Percentiles rank a stretch among this genome's conserved stretches.
Conservation (phyloP, 2,797 vertebrate genomes). For the Lepus oiostolus region DNA sequence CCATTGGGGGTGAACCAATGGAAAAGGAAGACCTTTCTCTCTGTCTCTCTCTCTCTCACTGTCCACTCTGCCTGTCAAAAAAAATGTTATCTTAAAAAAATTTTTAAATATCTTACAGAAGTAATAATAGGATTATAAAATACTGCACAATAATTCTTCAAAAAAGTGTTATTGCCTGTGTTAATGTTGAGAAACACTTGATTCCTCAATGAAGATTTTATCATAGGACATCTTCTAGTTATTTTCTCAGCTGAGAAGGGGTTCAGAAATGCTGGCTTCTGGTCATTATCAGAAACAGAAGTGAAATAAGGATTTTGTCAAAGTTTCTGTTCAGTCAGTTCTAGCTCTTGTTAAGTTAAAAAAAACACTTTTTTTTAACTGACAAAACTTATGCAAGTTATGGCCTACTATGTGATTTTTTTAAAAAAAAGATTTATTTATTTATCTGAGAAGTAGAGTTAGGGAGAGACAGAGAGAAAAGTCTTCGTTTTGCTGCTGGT, state of each 20-base stretch:
- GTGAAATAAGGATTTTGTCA: not conserved
- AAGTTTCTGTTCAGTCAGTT: not conserved
- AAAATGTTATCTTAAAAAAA: no score
- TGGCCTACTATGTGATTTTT: no score
- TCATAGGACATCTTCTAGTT: not conserved
- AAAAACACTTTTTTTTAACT: not conserved
- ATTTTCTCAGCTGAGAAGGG: not conserved
- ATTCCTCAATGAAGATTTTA: not conserved
- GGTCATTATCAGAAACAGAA: conserved; percentile 11
- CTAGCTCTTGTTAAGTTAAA: not conserved
- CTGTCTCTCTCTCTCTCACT: no score
- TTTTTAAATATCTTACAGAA: not conserved
- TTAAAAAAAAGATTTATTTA: no score
- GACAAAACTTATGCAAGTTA: not conserved
- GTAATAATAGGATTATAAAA: not conserved
- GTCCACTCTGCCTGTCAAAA: no score
- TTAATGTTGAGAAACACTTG: not conserved
- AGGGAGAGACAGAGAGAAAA: no score
- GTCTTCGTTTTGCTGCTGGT: no score
- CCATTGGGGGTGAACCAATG: no score
- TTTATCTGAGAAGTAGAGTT: no score
- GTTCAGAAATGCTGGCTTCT: not conserved
- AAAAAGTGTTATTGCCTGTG: not conserved
- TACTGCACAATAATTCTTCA: not conserved
- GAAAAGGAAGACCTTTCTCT: no score